Percentiles rank a stretch among this genome's conserved stretches.
These are phyloP conservation scores for Ryuthela nishihirai DNA, from an alignment of 2,888 invertebrate species.

Conservation along the genomic window DNA sequence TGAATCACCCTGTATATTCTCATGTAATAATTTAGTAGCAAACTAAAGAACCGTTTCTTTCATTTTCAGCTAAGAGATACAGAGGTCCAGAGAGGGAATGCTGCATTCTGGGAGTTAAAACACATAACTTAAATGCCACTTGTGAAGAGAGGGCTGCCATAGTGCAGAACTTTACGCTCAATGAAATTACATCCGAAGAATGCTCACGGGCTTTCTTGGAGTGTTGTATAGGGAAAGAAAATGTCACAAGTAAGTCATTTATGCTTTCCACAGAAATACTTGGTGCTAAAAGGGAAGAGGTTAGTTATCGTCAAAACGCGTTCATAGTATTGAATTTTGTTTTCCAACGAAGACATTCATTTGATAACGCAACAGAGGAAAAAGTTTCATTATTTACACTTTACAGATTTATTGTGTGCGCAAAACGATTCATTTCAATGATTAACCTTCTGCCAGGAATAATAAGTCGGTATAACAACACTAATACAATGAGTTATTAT, in stretches of 20 bases:
- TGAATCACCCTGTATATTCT: too few relatives aligned
- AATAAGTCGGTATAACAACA: too few relatives aligned
- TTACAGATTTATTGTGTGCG: too few relatives aligned
- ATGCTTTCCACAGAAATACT: too few relatives aligned
- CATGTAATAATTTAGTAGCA: neutral
- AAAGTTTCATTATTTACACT: neutral
- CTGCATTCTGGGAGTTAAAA: conserved; percentile 27
- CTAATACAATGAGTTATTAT: too few relatives aligned
- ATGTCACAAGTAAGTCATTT: too few relatives aligned
- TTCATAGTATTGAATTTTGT: neutral
- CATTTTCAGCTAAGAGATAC: conserved; percentile 8
- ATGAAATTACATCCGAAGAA: neutral
- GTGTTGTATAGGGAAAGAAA: conserved; percentile 28
- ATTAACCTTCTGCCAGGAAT: too few relatives aligned
- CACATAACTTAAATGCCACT: conserved; percentile 4
- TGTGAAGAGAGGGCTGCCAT: conserved; percentile 29
- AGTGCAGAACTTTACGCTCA: neutral
- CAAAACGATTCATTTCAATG: too few relatives aligned
- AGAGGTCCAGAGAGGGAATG: conserved; percentile 9
- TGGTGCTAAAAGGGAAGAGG: too few relatives aligned
- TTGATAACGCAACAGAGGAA: neutral
- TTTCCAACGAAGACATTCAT: too few relatives aligned
- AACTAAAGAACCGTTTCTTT: neutral
- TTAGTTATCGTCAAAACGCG: too few relatives aligned
- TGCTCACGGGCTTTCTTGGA: conserved; percentile 28